Conservation (phyloP, 2,888 invertebrate genomes). For the Diaperis boleti region DNA sequence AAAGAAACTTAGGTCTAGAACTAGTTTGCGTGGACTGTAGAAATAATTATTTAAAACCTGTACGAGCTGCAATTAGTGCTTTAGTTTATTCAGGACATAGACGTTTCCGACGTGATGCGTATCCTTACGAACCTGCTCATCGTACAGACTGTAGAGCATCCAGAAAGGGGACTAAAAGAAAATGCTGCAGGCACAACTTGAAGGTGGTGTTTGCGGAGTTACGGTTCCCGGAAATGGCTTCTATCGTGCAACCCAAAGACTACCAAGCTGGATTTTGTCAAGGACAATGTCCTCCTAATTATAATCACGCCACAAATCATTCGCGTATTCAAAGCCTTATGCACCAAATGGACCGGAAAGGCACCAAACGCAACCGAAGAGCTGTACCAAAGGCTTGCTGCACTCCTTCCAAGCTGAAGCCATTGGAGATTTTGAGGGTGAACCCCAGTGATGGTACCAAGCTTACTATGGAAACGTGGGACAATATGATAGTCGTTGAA, state of each 20-base stretch:
- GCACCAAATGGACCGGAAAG: constrained; percentile 71
- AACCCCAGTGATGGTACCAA: constrained; percentile 73
- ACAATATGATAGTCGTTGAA: constrained; percentile 78
- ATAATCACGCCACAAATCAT: constrained; percentile 78
- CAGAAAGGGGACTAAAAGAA: constrained; percentile 65
- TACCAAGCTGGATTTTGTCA: constrained; percentile 81
- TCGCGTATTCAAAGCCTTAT: constrained; percentile 77
- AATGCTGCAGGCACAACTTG: constrained; percentile 77
- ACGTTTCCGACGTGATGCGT: constrained; percentile 54
- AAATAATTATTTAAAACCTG: constrained; percentile 63
- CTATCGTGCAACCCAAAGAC: constrained; percentile 76
- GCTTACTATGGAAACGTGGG: constrained; percentile 76
- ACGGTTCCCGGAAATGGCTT: constrained; percentile 67
- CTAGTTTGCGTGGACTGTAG: constrained; percentile 69
- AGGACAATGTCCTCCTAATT: constrained; percentile 76
- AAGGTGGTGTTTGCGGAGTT: constrained; percentile 76
- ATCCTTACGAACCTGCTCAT: constrained; percentile 61
- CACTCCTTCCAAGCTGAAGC: constrained; percentile 75
- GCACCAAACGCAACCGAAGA: constrained; percentile 61
- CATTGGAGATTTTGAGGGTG: constrained; percentile 75
- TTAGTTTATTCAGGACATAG: constrained; percentile 58
- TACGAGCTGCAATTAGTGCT: constrained; percentile 59
- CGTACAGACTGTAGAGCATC: constrained; percentile 68
- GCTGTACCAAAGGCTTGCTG: constrained; percentile 74
- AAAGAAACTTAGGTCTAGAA: constrained; percentile 69